Conservation (phyloP, 2,113 vertebrate genomes). For the Pseudorectes ferrugineus region DNA sequence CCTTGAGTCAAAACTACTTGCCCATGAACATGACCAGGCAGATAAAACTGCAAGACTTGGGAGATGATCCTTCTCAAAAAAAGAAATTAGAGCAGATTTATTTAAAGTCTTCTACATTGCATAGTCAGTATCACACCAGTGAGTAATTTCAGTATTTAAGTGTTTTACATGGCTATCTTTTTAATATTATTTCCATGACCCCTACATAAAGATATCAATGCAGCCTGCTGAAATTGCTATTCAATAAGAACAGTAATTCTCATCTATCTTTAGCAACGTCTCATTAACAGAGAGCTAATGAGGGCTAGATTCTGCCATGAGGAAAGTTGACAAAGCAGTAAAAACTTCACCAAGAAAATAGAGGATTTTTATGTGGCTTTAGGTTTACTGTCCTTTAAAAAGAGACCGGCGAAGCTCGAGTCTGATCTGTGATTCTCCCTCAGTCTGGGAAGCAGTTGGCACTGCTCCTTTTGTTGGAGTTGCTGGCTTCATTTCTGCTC, state of each 20-base stretch:
- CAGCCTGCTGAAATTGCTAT: neutral
- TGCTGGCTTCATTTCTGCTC: neutral
- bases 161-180: neutral
- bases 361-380: neutral
- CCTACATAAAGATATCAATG: neutral
- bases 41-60: neutral
- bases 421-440: neutral
- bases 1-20: neutral
- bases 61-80: neutral
- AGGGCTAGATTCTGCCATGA: neutral
- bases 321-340: neutral
- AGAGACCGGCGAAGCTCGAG: rapidly evolving
- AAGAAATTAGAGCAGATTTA: neutral
- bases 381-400: neutral
- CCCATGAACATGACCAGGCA: neutral
- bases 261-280: neutral
- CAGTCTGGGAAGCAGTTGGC: rapidly evolving
- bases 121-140: neutral
- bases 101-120: neutral
- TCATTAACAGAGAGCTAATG: conserved; percentile 15
- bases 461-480: neutral
- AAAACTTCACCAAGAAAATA: neutral
- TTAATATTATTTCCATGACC: neutral
- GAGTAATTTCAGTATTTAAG: neutral
- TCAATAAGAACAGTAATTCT: neutral